Percentiles rank a stretch among this genome's conserved stretches.
Conservation (phyloP, 2,113 vertebrate species). For the Numenius arquata region DNA sequence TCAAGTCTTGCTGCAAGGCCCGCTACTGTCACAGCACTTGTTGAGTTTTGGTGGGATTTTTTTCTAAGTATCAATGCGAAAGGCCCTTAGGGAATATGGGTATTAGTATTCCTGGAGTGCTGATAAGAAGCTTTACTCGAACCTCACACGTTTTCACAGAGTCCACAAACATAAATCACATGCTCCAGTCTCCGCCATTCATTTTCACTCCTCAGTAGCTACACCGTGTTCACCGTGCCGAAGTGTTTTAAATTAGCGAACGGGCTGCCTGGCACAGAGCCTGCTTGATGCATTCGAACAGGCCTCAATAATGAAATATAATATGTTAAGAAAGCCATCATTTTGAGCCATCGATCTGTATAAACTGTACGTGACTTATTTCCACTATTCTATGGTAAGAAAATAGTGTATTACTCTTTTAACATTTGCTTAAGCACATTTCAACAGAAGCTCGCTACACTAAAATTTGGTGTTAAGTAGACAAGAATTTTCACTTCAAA, state of each 20-base stretch:
- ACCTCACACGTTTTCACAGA: not conserved
- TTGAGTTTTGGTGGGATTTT: not conserved
- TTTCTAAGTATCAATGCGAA: not conserved
- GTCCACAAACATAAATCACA: not conserved
- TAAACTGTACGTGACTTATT: not conserved
- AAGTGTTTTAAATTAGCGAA: not conserved
- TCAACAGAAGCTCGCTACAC: not conserved
- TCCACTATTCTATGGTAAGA: not conserved
- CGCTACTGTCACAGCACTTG: not conserved
- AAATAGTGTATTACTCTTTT: not conserved
- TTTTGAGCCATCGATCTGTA: not conserved
- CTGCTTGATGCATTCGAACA: not conserved
- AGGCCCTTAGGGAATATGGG: not conserved
- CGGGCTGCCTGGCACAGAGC: not conserved
- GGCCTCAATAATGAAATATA: not conserved
- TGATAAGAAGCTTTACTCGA: not conserved
- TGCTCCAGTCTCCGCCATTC: not conserved
- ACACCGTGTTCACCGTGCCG: fast-evolving
- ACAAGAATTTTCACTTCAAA: not conserved
- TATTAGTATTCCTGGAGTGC: not conserved
- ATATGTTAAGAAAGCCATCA: not conserved
- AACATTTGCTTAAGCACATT: not conserved
- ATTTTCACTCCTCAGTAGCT: not conserved
- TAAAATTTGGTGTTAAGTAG: not conserved
- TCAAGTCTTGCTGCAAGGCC: not conserved